Base-by-base conservation (phyloP, 2,888 invertebrate genomes). In the Ernsta delagoae region DNA sequence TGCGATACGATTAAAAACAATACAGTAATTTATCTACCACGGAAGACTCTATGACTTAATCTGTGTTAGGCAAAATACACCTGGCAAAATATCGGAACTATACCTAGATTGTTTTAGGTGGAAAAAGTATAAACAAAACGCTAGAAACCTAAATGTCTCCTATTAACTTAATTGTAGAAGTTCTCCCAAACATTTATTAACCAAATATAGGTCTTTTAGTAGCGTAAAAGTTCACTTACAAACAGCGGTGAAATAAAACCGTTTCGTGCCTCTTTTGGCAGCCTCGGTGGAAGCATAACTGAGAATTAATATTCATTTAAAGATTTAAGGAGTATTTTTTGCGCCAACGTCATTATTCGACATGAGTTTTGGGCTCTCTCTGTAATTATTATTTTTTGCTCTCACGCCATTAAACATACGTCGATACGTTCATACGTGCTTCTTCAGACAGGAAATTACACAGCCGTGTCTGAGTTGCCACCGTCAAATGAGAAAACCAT, bases 341-440 rank as follows among this genome's bases (percentile, higher is more conserved):
- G 50, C 16, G 50, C 50, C 50, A 16, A 50, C 16, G 16, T 16
- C 50, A 50, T 50, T 50, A 50, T 6, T 50, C 50, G 50, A 8
- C 50, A 16, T 7, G n/a, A 50, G 50, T 16, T 50, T 50, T 50
- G 16, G 16, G 16, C 50, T 50, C 16, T 45, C 11, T 50, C 16
- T 16, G 48, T 16, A 50, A 50, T 50, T 50, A 50, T 45, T 45
- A 16, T 50, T 16, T 50, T 50, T 50, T 50, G 48, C 48, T 50
- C 12, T 6, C 48, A 16, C 48, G 12, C n/a, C 16, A 50, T 12
- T 45, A 50, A 50, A 50, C 16, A 50, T 16, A 50, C 48, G 48
- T 48, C 48, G 12, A 48, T 48, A 48, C 48, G 12, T 12, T 48
- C 48, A 48, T 12, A 48, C 48, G 12, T 50, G 48, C 48, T 16